Conservation (phyloP, 2,797 vertebrate species). For the Brachyrhaphis roseni region DNA sequence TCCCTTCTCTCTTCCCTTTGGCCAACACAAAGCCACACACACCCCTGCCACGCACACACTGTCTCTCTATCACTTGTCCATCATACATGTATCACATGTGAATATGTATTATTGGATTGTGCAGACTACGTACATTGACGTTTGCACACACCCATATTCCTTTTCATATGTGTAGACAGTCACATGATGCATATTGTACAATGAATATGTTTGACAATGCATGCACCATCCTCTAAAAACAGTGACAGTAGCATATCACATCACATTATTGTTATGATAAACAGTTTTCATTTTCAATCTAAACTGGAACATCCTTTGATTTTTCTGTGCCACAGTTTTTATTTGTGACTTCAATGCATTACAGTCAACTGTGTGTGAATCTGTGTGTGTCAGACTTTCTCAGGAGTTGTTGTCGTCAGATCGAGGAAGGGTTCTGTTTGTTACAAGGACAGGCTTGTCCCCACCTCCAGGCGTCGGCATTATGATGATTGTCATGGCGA, state of each 20-base stretch:
- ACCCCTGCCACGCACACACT: slow-evolving; percentile 22
- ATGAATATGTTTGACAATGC: slow-evolving; percentile 38
- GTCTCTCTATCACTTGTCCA: slow-evolving; percentile 33
- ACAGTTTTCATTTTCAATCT: slow-evolving; percentile 37
- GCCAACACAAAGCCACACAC: slow-evolving; percentile 48
- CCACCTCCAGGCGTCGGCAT: slow-evolving; percentile 76
- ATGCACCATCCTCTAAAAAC: slow-evolving; percentile 15
- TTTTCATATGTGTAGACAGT: slow-evolving; percentile 10
- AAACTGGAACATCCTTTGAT: slow-evolving; percentile 28
- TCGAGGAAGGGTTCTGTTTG: slow-evolving; percentile 76
- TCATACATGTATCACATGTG: slow-evolving; percentile 48
- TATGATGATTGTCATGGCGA: slow-evolving; percentile 84
- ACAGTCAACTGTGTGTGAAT: slow-evolving; percentile 10
- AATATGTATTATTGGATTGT: slow-evolving; percentile 34
- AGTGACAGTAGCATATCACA: slow-evolving; percentile 35
- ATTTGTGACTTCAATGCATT: slow-evolving; percentile 26
- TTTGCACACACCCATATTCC: slow-evolving; percentile 1
- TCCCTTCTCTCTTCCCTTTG: slow-evolving; percentile 69
- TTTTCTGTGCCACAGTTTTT: slow-evolving; percentile 32
- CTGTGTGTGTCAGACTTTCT: slow-evolving; percentile 48
- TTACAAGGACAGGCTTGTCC: slow-evolving; percentile 85
- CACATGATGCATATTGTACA: slow-evolving; percentile 15
- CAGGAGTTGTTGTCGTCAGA: slow-evolving; percentile 76
- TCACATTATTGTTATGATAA: slow-evolving; percentile 43
- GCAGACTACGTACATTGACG: slow-evolving; percentile 15